Conservation (phyloP, 2,797 vertebrate species). For the Gymnocypris eckloni region DNA sequence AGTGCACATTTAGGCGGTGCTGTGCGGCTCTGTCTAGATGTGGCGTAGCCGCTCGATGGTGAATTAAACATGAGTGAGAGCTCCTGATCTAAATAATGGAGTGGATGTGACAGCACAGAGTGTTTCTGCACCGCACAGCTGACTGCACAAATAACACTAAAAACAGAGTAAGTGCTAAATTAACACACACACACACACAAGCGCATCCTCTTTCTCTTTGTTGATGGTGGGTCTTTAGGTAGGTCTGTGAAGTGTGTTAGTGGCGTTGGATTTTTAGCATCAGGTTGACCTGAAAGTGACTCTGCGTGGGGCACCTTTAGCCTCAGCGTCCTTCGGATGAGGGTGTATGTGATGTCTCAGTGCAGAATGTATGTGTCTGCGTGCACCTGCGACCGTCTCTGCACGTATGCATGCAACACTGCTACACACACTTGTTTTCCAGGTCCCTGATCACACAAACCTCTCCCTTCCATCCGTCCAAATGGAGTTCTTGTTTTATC, state of each 20-base stretch:
- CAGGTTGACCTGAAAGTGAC: constrained; percentile 32
- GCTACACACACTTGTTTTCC: constrained; percentile 33
- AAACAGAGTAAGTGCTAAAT: constrained; percentile 59
- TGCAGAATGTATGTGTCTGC: neutral
- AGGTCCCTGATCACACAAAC: constrained; percentile 6
- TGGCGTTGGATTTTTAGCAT: neutral
- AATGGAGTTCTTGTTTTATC: constrained; percentile 67
- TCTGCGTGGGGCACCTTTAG: neutral
- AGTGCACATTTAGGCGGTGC: constrained; percentile 47
- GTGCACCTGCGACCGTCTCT: constrained; percentile 11
- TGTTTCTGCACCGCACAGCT: constrained; percentile 57
- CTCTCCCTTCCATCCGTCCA: constrained; percentile 22
- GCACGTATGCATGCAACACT: neutral
- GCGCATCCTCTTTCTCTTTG: neutral
- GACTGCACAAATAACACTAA: constrained; percentile 65
- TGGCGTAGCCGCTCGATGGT: constrained; percentile 59
- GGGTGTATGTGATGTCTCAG: neutral
- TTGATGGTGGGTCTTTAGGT: constrained; percentile 25
- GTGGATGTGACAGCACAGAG: constrained; percentile 70
- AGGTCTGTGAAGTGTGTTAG: constrained; percentile 17
- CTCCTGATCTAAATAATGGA: constrained; percentile 72
- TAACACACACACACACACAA: constrained; percentile 46
- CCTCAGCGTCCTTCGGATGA: neutral
- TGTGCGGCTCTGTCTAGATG: constrained; percentile 56
- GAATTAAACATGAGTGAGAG: constrained; percentile 75